These are phyloP conservation scores for Sphecodes monilicornis DNA, from an alignment of 2,888 invertebrate genomes.

Conservation along the genomic window DNA sequence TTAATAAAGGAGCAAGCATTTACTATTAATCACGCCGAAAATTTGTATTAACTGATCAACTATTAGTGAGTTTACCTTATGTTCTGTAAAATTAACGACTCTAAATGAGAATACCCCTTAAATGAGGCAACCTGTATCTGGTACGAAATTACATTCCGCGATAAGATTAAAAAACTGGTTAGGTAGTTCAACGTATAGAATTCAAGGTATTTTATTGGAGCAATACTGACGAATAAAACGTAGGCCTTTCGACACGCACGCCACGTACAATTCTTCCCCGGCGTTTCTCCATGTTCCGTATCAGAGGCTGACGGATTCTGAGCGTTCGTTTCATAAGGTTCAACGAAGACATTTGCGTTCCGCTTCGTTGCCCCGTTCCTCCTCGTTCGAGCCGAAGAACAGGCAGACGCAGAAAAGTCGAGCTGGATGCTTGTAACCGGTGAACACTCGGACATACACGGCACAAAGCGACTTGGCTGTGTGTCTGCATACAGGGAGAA, in stretches of 20 bases:
- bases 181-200: neutral
- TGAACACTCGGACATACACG: constrained; percentile 36
- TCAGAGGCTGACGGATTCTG: constrained; percentile 30
- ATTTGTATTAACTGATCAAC: too few species aligned
- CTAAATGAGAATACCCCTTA: neutral
- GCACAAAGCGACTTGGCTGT: constrained; percentile 26
- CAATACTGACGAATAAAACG: constrained; percentile 23
- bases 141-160: neutral
- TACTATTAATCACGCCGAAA: too few species aligned
- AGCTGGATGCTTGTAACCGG: constrained; percentile 32
- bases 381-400: constrained; percentile 33
- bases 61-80: too few species aligned
- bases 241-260: constrained; percentile 3
- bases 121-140: too few species aligned
- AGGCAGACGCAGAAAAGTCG: constrained; percentile 42
- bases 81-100: too few species aligned
- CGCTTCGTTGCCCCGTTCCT: constrained; percentile 64
- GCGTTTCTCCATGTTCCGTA: neutral
- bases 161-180: neutral
- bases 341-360: constrained; percentile 68
- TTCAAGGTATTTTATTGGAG: neutral
- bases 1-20: too few species aligned
- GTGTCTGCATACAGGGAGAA: constrained; percentile 13
- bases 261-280: constrained; percentile 9
- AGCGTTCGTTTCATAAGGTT: constrained; percentile 63